Evolutionary conservation across 2,888 invertebrate genomes (phyloP), one percentile per base, ranked within the genome.

Genomic region (Protodeltote pygarga): DNA sequence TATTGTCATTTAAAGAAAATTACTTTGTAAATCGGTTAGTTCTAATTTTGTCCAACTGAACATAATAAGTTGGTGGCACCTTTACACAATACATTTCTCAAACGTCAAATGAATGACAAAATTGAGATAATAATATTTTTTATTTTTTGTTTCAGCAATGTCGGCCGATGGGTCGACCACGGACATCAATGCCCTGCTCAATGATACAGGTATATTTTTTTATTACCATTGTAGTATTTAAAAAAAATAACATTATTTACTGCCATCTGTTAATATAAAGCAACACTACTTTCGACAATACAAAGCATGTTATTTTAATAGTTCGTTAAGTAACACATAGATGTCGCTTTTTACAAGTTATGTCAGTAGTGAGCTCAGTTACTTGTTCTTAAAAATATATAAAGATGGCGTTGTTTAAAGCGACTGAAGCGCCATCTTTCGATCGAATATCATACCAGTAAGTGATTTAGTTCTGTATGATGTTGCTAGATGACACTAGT

Each of bases 141-240:
- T 70, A 75, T 77, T 68, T 29, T 77, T 90, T 89, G 83, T 93
- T 94, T 44, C 90, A 94, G 94, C 93, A 75, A 93, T 93, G 93
- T 93, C 94, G 87, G 92, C 93, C 83, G 93, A 93, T 87, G 93
- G 93, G 85, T 92, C 93, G 85, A 93, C 92, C 81, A 93, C 93
- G 80, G 94, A 94, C 74, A 93, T 93, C 79, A 93, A 93, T 81
- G 93, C 92, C 62, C 83, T 93, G 66, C 93, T 94, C 86, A 94
- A 94, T 83, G 94, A 94, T 78, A 94, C 94, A 64, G 94, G 94
- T 94, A 76, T n/a, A n/a, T 89, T 13, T 9, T 15, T 13, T 11
- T 4, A 17, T 15, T 13, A 3, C 10, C 8, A 13, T 8, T 2
- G n/a, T 2, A 32, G 5, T 0, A 16, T 19, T 19, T 13, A 0